phyloP scores from a whole-genome alignment of 2,888 invertebrate genomes.

The Unio pictorum region DNA sequence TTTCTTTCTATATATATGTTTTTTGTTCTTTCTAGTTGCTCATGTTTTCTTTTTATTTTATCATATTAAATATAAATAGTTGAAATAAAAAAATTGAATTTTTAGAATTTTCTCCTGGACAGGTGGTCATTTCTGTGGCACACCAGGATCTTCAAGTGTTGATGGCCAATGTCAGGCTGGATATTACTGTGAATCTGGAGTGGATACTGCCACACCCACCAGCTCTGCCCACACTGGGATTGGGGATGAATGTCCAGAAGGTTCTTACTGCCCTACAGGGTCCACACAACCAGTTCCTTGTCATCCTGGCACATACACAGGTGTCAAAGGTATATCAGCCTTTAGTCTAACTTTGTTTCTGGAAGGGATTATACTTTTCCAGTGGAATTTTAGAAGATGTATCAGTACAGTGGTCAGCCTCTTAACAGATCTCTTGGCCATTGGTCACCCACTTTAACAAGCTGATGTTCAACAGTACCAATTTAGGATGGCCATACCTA shows the following conservation, averaged over 20 bases:
- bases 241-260: slow-evolving; percentile 61
- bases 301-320: slow-evolving; percentile 60
- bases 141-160: slow-evolving; percentile 54
- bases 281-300: slow-evolving; percentile 50
- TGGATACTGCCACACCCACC: slow-evolving; percentile 55
- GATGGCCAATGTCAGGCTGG: slow-evolving; percentile 58
- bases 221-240: slow-evolving; percentile 45
- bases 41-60: too few species aligned
- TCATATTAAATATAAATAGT: too few species aligned
- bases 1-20: too few species aligned
- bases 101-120: slow-evolving; percentile 8
- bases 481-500: too few species aligned
- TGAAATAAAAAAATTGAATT: too few species aligned
- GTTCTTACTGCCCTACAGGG: slow-evolving; percentile 64
- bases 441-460: too few species aligned
- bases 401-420: too few species aligned
- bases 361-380: too few species aligned
- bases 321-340: slow-evolving; percentile 42
- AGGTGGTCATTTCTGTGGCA: slow-evolving; percentile 66
- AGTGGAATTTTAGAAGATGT: too few species aligned
- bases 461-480: too few species aligned
- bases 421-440: too few species aligned
- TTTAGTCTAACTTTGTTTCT: background rate
- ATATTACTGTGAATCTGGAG: slow-evolving; percentile 59
- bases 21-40: too few species aligned